phyloP scores from a whole-genome alignment of 2,888 invertebrate species.

The Aethes cnicana region DNA sequence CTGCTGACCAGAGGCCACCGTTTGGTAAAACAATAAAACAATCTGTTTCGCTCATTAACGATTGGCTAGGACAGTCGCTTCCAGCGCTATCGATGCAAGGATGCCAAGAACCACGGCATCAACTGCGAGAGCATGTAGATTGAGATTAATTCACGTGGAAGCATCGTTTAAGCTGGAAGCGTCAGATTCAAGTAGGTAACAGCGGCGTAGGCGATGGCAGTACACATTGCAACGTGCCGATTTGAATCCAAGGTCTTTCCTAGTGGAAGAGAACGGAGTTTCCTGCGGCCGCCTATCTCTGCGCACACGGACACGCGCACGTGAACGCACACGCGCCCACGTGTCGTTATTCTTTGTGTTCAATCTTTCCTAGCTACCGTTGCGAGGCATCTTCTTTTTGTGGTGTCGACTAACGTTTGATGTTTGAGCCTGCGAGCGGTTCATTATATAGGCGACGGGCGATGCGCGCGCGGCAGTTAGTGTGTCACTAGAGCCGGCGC shows the following conservation, averaged over 20 bases:
- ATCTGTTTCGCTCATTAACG: constrained; percentile 68
- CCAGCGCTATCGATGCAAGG: constrained; percentile 31
- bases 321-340: constrained; percentile 76
- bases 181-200: constrained; percentile 68
- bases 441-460: constrained; percentile 79
- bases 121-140: constrained; percentile 36
- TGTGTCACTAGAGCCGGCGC: constrained; percentile 80
- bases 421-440: constrained; percentile 68
- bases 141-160: constrained; percentile 51
- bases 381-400: constrained; percentile 78
- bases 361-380: constrained; percentile 78
- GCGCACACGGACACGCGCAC: constrained; percentile 72
- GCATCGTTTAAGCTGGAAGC: constrained; percentile 64
- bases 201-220: constrained; percentile 79
- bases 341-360: constrained; percentile 77
- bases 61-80: constrained; percentile 51
- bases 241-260: constrained; percentile 83
- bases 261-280: constrained; percentile 83
- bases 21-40: constrained; percentile 66
- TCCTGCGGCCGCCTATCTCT: constrained; percentile 82
- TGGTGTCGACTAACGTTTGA: constrained; percentile 74
- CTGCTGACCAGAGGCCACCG: constrained; percentile 60
- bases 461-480: constrained; percentile 77
- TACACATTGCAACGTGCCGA: constrained; percentile 81
- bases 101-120: constrained; percentile 31